A percentile compares a stretch with the other conserved stretches of the same genome.
Evolutionary conservation across 2,113 vertebrate genomes (phyloP).

Genomic region (Jaculus jaculus): DNA sequence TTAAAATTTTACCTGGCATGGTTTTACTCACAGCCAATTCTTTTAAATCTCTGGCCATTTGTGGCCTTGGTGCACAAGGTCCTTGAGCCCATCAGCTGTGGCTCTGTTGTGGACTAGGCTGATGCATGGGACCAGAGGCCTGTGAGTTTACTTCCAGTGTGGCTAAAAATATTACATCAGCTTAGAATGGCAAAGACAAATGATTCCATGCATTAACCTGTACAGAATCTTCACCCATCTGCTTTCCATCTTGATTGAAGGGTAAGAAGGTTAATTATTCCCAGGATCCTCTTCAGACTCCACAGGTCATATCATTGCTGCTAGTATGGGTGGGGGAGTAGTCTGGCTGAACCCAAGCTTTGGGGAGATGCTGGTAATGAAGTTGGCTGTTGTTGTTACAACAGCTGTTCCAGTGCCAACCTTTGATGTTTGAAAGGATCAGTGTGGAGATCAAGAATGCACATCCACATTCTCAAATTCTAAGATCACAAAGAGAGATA

Average conservation of each 20-base stretch:
- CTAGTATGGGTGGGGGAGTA: background rate
- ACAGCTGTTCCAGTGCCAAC: background rate
- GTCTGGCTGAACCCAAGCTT: conserved; percentile 4
- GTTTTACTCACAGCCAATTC: background rate
- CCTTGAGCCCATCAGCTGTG: background rate
- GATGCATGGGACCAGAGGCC: background rate
- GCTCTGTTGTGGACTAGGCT: background rate
- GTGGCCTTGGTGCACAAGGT: background rate
- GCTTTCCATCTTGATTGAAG: conserved; percentile 62
- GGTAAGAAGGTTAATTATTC: conserved; percentile 67
- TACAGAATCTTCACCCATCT: conserved; percentile 51
- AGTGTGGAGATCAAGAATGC: background rate
- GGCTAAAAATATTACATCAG: conserved; percentile 31
- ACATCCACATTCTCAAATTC: background rate
- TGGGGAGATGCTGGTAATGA: background rate
- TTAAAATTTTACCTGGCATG: background rate
- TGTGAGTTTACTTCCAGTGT: conserved; percentile 7
- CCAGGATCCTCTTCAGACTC: conserved; percentile 53
- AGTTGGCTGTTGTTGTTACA: background rate
- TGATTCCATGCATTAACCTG: conserved; percentile 61
- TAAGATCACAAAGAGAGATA: background rate
- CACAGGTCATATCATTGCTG: conserved; percentile 35
- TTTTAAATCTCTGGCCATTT: background rate
- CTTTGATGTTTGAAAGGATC: conserved; percentile 25
- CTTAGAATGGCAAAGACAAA: conserved; percentile 36